phyloP scores from a whole-genome alignment of 2,797 vertebrate genomes.

The Gorsachius magnificus region DNA sequence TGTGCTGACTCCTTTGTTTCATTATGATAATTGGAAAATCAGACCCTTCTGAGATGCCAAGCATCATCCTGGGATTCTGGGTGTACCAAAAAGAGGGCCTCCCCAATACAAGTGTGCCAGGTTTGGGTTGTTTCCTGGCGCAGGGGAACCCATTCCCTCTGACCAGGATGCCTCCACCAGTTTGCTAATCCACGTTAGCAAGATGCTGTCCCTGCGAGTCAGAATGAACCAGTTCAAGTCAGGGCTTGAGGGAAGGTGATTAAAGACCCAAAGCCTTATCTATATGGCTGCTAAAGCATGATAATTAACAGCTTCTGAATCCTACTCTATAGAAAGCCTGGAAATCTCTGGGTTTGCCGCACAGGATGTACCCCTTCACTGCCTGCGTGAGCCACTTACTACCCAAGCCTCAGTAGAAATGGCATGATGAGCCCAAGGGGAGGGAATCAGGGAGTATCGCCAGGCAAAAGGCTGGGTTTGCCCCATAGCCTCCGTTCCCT shows the following conservation, averaged over 20 bases:
- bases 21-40: not conserved
- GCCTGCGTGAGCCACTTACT: not conserved
- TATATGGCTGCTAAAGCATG: not conserved
- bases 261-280: not conserved
- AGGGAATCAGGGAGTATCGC: not conserved
- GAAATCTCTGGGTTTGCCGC: not conserved
- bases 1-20: not conserved
- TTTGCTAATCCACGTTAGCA: not conserved
- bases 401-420: not conserved
- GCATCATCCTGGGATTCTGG: not conserved
- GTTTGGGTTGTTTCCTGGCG: not conserved
- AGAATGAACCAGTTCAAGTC: not conserved
- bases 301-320: not conserved
- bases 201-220: not conserved
- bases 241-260: not conserved
- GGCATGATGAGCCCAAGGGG: not conserved
- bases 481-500: not conserved
- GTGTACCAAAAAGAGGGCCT: not conserved
- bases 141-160: not conserved
- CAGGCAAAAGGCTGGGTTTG: not conserved
- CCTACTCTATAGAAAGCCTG: not conserved
- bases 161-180: not conserved
- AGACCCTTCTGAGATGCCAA: not conserved
- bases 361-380: not conserved
- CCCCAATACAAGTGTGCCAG: rapidly evolving